A percentile compares a stretch with the other conserved stretches of the same genome.
Evolutionary conservation across 2,797 vertebrate species (phyloP).

Genomic region (Poecilia velifera): DNA sequence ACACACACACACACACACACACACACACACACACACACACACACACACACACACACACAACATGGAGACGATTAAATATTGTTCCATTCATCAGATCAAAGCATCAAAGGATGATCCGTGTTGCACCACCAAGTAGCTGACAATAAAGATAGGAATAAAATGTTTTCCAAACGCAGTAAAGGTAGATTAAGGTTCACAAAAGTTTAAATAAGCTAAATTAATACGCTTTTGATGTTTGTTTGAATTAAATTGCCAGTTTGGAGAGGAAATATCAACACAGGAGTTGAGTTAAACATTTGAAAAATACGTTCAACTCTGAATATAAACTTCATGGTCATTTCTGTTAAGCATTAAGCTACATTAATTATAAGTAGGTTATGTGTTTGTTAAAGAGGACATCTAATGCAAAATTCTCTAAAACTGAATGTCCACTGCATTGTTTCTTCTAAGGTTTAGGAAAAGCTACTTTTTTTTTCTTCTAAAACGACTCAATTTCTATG

Average conservation of each 20-base stretch:
- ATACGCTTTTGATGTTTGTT: not conserved
- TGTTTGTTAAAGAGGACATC: not conserved
- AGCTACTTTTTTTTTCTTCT: not conserved
- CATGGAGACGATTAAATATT: constrained; percentile 44
- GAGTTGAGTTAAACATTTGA: not conserved
- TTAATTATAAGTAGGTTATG: not conserved
- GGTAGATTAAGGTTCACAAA: not conserved
- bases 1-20: constrained; percentile 8
- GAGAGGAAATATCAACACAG: not conserved
- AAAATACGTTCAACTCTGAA: not conserved
- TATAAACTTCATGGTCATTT: not conserved
- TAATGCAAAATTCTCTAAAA: not conserved
- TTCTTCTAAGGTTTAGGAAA: not conserved
- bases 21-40: constrained; percentile 19
- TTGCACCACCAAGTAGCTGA: not conserved
- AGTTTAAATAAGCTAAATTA: not conserved
- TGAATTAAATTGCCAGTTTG: not conserved
- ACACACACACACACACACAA: constrained; percentile 2
- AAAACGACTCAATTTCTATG: not conserved
- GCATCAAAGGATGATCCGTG: not conserved
- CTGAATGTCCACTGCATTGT: not conserved
- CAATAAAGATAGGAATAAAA: not conserved
- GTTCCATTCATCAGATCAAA: constrained; percentile 55
- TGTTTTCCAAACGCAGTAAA: not conserved
- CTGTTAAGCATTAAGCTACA: not conserved